phyloP scores from a whole-genome alignment of 2,797 vertebrate species.

The Coendou prehensilis region DNA sequence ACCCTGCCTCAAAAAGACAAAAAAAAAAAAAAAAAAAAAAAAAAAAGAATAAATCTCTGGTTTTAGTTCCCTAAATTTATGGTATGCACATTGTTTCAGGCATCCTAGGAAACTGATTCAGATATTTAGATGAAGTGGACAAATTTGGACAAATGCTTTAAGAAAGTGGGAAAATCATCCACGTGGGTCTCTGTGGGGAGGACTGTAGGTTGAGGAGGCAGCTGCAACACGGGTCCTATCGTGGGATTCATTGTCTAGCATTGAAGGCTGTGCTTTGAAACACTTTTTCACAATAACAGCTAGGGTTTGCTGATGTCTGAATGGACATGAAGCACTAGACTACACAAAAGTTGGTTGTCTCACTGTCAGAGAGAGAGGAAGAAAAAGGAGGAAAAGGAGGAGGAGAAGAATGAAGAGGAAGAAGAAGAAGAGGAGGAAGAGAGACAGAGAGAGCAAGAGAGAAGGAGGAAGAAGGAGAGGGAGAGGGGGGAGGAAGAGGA shows the following conservation, averaged over 20 bases:
- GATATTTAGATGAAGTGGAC: neutral
- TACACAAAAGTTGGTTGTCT: neutral
- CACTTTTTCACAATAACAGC: neutral
- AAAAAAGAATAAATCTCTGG: neutral
- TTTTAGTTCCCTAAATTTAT: neutral
- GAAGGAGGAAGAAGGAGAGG: neutral
- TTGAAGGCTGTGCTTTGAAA: neutral
- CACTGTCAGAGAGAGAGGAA: neutral
- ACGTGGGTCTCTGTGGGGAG: neutral
- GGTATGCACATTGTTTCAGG: neutral
- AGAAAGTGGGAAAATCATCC: neutral
- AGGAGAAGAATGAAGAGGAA: neutral
- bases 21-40: too few species aligned
- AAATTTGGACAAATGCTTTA: neutral
- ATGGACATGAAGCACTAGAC: neutral
- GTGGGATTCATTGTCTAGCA: too few species aligned
- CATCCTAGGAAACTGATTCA: neutral
- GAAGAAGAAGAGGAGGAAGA: neutral
- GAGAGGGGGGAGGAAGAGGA: neutral
- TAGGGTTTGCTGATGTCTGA: neutral
- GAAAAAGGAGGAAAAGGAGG: too few species aligned
- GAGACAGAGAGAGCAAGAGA: neutral
- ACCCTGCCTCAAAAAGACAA: too few species aligned
- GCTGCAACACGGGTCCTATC: neutral
- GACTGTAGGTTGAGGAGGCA: neutral